A percentile compares a stretch with the other conserved stretches of the same genome.
These are phyloP conservation scores for Cynodonichthys magdalenae DNA, from an alignment of 2,797 vertebrate species.

Conservation along the genomic window DNA sequence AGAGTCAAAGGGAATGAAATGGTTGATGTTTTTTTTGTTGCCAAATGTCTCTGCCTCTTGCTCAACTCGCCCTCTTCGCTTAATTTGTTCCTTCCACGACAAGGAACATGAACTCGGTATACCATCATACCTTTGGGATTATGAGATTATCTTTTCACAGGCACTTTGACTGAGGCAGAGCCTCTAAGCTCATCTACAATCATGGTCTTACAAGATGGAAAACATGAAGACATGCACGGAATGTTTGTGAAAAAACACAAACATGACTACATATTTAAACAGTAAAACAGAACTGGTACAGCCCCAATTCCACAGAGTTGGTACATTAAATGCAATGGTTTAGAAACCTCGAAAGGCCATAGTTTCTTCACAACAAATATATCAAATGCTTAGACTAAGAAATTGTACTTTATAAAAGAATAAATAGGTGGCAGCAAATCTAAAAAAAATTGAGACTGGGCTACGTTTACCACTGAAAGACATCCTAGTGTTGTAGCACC, in stretches of 20 bases:
- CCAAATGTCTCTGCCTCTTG: conserved; percentile 40
- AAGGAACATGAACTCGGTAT: conserved; percentile 39
- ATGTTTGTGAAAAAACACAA: not conserved
- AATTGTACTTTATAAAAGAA: too few relatives aligned
- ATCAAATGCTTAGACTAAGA: not conserved
- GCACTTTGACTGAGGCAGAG: conserved; percentile 49
- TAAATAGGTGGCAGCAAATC: too few relatives aligned
- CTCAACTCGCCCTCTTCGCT: conserved; percentile 19
- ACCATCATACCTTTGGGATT: conserved; percentile 69
- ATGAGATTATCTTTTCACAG: conserved; percentile 72
- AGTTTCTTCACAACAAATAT: not conserved
- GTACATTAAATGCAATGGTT: too few relatives aligned
- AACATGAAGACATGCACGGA: conserved; percentile 20
- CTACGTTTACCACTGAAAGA: too few relatives aligned
- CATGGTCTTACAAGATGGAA: conserved; percentile 17
- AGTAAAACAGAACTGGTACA: too few relatives aligned
- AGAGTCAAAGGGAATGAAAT: conserved; percentile 16
- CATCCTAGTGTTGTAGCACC: too few relatives aligned
- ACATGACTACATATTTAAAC: not conserved
- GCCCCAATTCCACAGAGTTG: too few relatives aligned
- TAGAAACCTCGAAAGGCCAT: too few relatives aligned
- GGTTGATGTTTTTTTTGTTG: conserved; percentile 14
- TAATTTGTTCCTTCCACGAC: conserved; percentile 39
- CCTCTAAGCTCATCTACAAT: conserved; percentile 46
- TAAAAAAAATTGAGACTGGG: too few relatives aligned